A percentile compares a stretch with the other conserved stretches of the same genome.
Conservation (phyloP, 2,888 invertebrate species). For the Enoplolaimus lenunculus region DNA sequence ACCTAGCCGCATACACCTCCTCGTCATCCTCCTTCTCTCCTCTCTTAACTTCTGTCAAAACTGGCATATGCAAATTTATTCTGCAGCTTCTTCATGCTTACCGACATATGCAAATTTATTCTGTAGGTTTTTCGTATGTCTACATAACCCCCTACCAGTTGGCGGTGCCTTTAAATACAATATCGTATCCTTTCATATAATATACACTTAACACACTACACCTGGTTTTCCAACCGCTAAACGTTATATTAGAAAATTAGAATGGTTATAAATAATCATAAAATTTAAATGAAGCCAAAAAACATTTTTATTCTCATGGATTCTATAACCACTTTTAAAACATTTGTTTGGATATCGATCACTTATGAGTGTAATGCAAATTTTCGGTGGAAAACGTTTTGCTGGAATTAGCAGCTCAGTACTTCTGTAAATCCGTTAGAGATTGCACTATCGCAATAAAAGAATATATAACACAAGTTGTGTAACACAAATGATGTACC, state of each 20-base stretch:
- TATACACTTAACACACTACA: not conserved
- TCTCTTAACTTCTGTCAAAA: constrained; percentile 17
- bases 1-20: not conserved
- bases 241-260: not conserved
- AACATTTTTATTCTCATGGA: not conserved
- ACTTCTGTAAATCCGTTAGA: not conserved
- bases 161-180: not conserved
- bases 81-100: too few species aligned
- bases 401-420: too few species aligned
- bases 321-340: too few species aligned
- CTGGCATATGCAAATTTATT: too few species aligned
- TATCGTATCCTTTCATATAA: not conserved
- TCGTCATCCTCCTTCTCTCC: constrained; percentile 9
- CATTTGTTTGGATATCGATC: too few species aligned
- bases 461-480: too few species aligned
- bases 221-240: not conserved
- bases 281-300: not conserved
- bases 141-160: not conserved
- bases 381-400: not conserved
- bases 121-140: too few species aligned
- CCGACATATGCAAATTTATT: too few species aligned
- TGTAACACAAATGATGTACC: too few species aligned
- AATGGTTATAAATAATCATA: not conserved
- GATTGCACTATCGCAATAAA: not conserved
- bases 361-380: too few species aligned